phyloP scores from a whole-genome alignment of 1,140 invertebrate genomes.

The Zaprionus davidi region DNA sequence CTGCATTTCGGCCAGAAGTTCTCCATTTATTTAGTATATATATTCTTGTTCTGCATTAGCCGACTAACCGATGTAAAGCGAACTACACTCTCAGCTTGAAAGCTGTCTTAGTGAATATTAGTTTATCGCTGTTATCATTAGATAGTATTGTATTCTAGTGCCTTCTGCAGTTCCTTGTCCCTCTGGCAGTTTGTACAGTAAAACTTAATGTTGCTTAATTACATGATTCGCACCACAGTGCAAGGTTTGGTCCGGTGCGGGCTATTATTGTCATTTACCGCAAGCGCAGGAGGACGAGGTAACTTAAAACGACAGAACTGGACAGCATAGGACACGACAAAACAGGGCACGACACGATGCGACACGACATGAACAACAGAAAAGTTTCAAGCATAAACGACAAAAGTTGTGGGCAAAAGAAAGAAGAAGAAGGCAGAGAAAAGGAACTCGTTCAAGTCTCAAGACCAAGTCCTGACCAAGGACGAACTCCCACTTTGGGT shows the following conservation, averaged over 20 bases:
- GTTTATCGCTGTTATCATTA: too few relatives aligned
- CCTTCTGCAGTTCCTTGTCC: too few relatives aligned
- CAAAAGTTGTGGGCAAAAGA: conserved; percentile 35
- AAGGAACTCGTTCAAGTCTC: neutral
- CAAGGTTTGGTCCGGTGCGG: neutral
- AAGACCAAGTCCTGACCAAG: neutral
- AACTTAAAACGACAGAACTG: conserved; percentile 18
- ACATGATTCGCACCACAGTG: neutral
- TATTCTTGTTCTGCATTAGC: too few relatives aligned
- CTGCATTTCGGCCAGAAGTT: too few relatives aligned
- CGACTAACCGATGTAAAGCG: too few relatives aligned
- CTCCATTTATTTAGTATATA: too few relatives aligned
- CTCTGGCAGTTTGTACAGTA: neutral
- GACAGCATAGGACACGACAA: conserved; percentile 42
- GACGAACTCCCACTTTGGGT: conserved; percentile 13
- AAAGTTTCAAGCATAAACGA: conserved; percentile 66
- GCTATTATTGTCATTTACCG: conserved; percentile 71
- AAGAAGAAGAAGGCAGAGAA: neutral
- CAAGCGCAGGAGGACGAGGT: conserved; percentile 41
- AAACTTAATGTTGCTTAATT: neutral
- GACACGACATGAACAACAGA: conserved; percentile 58
- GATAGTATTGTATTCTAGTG: too few relatives aligned
- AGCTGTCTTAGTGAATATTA: too few relatives aligned
- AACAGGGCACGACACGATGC: conserved; percentile 27
- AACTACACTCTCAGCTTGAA: too few relatives aligned